Percentiles rank a stretch among this genome's conserved stretches.
Conservation (phyloP, 2,797 vertebrate species). For the Betta splendens region DNA sequence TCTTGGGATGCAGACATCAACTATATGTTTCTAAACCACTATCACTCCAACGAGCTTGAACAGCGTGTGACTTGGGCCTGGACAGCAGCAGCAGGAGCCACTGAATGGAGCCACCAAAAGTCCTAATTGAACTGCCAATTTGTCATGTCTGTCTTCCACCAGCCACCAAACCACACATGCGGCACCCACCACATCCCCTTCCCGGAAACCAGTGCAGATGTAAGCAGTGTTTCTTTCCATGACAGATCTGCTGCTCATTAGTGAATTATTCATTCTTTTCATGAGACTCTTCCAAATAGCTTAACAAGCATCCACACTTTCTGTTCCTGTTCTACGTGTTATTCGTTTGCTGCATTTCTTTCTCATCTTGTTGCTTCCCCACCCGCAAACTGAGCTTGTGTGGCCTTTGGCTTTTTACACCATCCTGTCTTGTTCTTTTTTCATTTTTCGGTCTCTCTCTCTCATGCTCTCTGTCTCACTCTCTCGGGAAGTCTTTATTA, state of each 20-base stretch:
- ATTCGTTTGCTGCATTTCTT: constrained; percentile 28
- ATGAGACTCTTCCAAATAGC: constrained; percentile 86
- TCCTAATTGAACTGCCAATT: constrained; percentile 82
- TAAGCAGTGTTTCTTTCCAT: constrained; percentile 68
- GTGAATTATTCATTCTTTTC: constrained; percentile 91
- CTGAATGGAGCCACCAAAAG: constrained; percentile 51
- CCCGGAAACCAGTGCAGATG: constrained; percentile 69
- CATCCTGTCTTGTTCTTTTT: constrained; percentile 29
- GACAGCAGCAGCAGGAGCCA: constrained; percentile 55
- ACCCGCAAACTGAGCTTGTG: constrained; percentile 32
- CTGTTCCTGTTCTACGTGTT: constrained; percentile 32
- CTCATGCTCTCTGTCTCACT: constrained; percentile 30
- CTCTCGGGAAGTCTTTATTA: constrained; percentile 89
- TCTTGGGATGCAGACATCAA: constrained; percentile 46
- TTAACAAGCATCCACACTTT: constrained; percentile 60
- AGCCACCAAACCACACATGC: constrained; percentile 48
- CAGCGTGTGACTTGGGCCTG: constrained; percentile 65
- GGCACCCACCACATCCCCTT: constrained; percentile 56
- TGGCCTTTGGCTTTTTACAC: constrained; percentile 46
- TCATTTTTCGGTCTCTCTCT: too few relatives aligned
- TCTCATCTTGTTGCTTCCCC: constrained; percentile 35
- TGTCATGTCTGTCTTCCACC: constrained; percentile 79
- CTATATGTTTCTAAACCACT: constrained; percentile 71
- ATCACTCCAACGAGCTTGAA: constrained; percentile 76
- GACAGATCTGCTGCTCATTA: constrained; percentile 87